Conservation (phyloP, 2,888 invertebrate genomes). For the Acanthoscelides obtectus region DNA sequence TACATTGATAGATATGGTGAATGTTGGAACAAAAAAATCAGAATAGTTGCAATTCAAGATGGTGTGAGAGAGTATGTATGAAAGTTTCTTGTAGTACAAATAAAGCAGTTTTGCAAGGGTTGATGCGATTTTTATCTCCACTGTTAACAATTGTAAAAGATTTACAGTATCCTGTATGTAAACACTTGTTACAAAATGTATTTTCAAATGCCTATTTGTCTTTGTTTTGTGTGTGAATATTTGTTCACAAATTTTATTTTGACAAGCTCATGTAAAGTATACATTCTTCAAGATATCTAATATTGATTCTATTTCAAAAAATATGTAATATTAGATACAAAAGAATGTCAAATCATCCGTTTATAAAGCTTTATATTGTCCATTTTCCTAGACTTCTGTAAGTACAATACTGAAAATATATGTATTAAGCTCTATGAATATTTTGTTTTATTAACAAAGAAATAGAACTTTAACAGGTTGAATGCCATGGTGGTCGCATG, state of each 20-base stretch:
- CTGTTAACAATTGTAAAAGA: background rate
- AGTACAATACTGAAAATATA: background rate
- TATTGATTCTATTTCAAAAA: background rate
- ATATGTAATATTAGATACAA: background rate
- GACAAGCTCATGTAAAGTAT: background rate
- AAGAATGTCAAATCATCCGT: background rate
- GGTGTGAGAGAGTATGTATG: no score
- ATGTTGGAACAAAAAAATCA: no score
- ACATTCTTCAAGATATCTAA: background rate
- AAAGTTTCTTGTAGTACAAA: no score
- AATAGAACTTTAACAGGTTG: no score
- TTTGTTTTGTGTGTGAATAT: background rate
- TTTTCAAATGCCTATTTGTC: background rate
- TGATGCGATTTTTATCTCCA: background rate
- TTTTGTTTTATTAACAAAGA: background rate
- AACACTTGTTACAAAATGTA: background rate
- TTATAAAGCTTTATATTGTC: background rate
- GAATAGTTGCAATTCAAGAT: no score
- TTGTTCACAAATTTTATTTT: background rate
- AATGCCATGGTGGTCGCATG: no score
- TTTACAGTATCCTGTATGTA: background rate
- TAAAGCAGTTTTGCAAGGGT: background rate
- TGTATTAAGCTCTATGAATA: background rate
- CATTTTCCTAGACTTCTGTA: background rate
- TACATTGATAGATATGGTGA: no score